Conservation (phyloP, 2,113 vertebrate species). For the Malurus elegans region DNA sequence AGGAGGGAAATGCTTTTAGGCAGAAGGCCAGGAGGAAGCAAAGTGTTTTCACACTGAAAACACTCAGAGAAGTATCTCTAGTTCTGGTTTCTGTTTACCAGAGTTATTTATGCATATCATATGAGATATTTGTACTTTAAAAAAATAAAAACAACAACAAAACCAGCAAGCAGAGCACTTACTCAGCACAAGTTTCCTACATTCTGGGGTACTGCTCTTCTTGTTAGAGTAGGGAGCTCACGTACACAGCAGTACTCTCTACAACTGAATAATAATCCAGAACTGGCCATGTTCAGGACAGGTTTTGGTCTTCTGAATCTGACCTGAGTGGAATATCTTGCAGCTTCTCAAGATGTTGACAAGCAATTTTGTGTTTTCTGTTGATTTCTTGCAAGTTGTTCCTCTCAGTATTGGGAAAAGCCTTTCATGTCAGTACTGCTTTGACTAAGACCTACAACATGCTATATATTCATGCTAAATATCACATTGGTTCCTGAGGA, state of each 20-base stretch:
- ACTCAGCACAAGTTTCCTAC: not conserved
- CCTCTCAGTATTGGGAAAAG: not conserved
- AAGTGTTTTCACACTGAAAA: not conserved
- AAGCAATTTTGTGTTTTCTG: not conserved
- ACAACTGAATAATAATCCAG: not conserved
- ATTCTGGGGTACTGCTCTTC: not conserved
- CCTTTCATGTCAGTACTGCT: not conserved
- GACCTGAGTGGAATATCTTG: not conserved
- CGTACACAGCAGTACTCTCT: accelerated
- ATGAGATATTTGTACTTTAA: not conserved
- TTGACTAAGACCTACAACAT: not conserved
- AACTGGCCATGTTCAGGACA: not conserved
- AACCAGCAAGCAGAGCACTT: not conserved
- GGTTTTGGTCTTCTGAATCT: not conserved
- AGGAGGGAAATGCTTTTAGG: not conserved
- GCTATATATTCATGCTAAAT: not conserved
- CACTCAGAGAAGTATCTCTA: not conserved
- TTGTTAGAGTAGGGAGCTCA: not conserved
- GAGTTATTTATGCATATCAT: not conserved
- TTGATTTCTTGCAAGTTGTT: not conserved
- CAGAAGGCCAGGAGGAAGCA: not conserved
- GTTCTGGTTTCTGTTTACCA: not conserved
- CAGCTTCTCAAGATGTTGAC: not conserved
- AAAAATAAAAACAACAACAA: not conserved
- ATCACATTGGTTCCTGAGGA: not conserved